Base-by-base conservation (phyloP, 2,888 invertebrate genomes). In the Gasteruption jaculator region DNA sequence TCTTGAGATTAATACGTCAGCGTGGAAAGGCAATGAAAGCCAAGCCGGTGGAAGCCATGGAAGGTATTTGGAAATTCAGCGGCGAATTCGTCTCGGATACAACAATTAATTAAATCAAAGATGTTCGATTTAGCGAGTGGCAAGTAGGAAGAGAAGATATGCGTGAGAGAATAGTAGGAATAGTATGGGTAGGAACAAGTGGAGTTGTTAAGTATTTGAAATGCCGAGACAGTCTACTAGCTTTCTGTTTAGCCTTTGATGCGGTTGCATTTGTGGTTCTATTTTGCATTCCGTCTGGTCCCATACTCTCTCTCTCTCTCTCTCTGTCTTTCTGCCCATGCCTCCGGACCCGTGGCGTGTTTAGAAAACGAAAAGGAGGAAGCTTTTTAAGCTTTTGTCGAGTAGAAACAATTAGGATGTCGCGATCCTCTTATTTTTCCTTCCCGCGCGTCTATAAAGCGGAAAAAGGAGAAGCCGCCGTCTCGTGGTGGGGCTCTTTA, bases 251-350 rank as follows among this genome's bases (percentile, higher is more conserved):
- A 54, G 54, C 57, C 63, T 65, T 65, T 65, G 65, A 64, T 60
- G 57, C 57, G 38, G 30, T 26, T 44, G 47, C 54, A 63, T 63
- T 63, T 62, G 62, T 56, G 58, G 44, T 55, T 64, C 62, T 65
- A 66, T 64, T 66, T 66, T 66, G 62, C 65, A 66, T 66, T 60
- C 66, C 64, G 48, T 54, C 51, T 60, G 54, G 44, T 45, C 6
- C 16, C 42, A 39, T 44, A 16, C 49, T 43, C 37, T 57, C 58
- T 53, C 41, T 31, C 40, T 15, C 43, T 21, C 19, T 12, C 29
- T 36, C 32, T 31, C 41, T 24, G 40, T 37, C 34, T 18, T 38
- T 43, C 45, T 43, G 48, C 43, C 31, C n/a, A n/a, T n/a, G n/a
- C n/a, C n/a, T n/a, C n/a, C n/a, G n/a, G n/a, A 38, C 49, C 53